These are phyloP conservation scores for Alouatta palliata DNA, from an alignment of 2,113 vertebrate species.

Conservation along the genomic window DNA sequence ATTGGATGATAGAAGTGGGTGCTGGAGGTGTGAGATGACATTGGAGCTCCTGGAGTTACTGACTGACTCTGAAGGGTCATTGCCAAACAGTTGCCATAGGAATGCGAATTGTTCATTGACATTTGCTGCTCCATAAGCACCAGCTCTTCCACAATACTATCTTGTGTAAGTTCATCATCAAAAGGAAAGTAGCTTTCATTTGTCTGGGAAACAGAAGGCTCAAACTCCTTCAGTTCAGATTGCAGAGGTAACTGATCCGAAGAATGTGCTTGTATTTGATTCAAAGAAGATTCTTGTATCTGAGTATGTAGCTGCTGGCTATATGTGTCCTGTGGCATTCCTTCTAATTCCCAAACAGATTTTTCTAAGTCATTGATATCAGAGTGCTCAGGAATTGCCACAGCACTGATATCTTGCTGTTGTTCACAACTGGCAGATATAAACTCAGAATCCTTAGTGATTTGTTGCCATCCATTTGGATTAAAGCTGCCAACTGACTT, in stretches of 20 bases:
- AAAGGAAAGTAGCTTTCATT: constrained; percentile 95
- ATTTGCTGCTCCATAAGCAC: constrained; percentile 99
- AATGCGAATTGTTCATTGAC: constrained; percentile 92
- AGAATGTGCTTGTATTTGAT: constrained; percentile 85
- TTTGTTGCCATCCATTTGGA: constrained; percentile 87
- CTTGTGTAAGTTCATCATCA: constrained; percentile 98
- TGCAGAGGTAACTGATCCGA: constrained; percentile 89
- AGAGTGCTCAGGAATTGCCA: constrained; percentile 83
- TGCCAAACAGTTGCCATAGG: constrained; percentile 88
- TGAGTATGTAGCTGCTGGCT: constrained; percentile 88
- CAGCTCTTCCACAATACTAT: constrained; percentile 99
- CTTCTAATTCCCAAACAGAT: constrained; percentile 88
- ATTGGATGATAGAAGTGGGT: constrained; percentile 89
- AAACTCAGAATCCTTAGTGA: constrained; percentile 85
- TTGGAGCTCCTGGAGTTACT: constrained; percentile 80
- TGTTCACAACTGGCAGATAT: constrained; percentile 82
- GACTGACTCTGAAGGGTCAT: constrained; percentile 88
- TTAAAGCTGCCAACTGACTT: constrained; percentile 86
- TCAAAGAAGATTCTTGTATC: constrained; percentile 87
- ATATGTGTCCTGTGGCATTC: constrained; percentile 85
- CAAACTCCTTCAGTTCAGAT: constrained; percentile 92
- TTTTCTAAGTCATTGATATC: constrained; percentile 88
- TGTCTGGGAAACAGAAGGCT: constrained; percentile 89
- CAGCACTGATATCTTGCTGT: constrained; percentile 82
- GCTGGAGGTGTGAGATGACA: constrained; percentile 86